Evolutionary conservation across 2,888 invertebrate genomes (phyloP).

Genomic region (Limnephilus rhombicus): DNA sequence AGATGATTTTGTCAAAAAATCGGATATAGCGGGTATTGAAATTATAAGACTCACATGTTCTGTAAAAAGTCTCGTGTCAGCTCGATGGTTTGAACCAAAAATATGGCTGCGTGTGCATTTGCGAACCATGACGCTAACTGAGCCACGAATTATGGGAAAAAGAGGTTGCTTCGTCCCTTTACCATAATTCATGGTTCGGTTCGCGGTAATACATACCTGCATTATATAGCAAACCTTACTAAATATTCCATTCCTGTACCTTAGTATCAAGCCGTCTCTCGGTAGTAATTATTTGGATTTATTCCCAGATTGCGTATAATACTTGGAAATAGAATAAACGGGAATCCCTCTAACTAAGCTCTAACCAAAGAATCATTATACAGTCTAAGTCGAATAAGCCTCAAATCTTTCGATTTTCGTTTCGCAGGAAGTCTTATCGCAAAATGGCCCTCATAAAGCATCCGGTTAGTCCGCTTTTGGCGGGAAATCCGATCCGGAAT

Average conservation of each 20-base stretch:
- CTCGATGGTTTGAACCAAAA: not conserved
- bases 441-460: slow-evolving; percentile 45
- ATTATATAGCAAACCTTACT: not conserved
- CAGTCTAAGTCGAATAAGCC: slow-evolving; percentile 47
- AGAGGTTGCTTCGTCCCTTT: no score
- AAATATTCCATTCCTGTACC: not conserved
- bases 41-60: not conserved
- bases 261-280: not conserved
- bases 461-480: slow-evolving; percentile 37
- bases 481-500: slow-evolving; percentile 46
- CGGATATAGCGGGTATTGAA: no score
- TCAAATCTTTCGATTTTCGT: slow-evolving; percentile 51
- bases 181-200: no score
- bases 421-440: slow-evolving; percentile 36
- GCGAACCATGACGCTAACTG: no score
- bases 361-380: slow-evolving; percentile 46
- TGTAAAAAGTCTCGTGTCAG: not conserved
- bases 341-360: not conserved
- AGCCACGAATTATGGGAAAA: no score
- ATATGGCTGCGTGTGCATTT: no score
- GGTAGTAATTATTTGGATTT: not conserved
- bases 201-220: no score
- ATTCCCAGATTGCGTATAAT: not conserved
- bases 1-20: no score
- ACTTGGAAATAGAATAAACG: slow-evolving; percentile 1